Percentiles rank a stretch among this genome's conserved stretches.
These are phyloP conservation scores for Anseranas semipalmata DNA, from an alignment of 2,113 vertebrate species.

Conservation along the genomic window DNA sequence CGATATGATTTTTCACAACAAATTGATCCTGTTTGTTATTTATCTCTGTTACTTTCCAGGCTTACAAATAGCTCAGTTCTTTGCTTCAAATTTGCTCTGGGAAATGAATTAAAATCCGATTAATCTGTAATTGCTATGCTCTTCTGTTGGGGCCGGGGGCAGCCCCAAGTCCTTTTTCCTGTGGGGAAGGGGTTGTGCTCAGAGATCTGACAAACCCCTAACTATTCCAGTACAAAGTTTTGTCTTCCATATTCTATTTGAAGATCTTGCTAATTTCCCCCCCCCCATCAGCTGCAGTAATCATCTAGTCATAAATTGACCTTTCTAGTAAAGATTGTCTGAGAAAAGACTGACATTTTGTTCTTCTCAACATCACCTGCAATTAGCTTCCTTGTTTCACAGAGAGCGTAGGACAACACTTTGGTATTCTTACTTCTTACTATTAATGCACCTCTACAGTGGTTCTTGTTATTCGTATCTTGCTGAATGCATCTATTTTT, in stretches of 20 bases:
- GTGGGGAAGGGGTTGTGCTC: accelerated
- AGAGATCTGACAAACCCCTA: neutral
- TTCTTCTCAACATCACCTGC: neutral
- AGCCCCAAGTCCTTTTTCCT: neutral
- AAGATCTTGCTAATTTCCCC: neutral
- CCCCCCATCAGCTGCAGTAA: neutral
- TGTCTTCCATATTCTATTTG: neutral
- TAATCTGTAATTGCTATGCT: neutral
- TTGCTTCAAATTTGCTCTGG: neutral
- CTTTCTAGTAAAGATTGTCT: neutral
- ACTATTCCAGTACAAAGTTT: neutral
- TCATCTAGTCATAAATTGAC: neutral
- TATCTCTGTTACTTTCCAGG: neutral
- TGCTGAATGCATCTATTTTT: neutral
- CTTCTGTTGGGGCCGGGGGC: neutral
- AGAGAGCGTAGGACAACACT: neutral
- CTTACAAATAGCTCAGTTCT: neutral
- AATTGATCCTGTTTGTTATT: neutral
- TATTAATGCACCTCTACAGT: neutral
- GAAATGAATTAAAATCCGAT: neutral
- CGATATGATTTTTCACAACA: neutral
- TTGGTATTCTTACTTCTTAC: neutral
- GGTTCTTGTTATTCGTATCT: neutral
- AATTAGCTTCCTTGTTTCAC: neutral
- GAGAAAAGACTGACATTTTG: neutral